Percentiles rank a stretch among this genome's conserved stretches.
phyloP scores from a whole-genome alignment of 1,140 invertebrate species.

The Steinernema khuongi region DNA sequence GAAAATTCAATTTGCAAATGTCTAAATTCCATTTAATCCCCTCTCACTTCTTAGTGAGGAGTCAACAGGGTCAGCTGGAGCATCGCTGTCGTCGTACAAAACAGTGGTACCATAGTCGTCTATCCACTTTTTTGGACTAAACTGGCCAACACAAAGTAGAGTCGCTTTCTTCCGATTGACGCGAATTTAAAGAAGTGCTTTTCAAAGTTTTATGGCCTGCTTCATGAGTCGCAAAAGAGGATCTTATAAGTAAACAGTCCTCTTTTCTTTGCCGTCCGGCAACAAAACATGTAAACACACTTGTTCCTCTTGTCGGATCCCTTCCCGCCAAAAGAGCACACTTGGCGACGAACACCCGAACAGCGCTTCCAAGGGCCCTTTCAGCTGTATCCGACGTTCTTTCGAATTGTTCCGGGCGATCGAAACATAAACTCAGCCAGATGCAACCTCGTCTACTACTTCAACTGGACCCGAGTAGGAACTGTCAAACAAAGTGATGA shows the following conservation, averaged over 20 bases:
- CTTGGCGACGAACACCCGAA: not conserved
- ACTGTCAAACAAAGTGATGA: slow-evolving; percentile 90
- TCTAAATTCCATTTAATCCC: slow-evolving; percentile 2
- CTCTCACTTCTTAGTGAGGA: not conserved
- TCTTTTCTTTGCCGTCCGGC: not conserved
- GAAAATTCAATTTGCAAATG: slow-evolving; percentile 10
- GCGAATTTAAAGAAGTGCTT: slow-evolving; percentile 4
- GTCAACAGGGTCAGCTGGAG: slow-evolving; percentile 11
- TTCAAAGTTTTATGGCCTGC: not conserved
- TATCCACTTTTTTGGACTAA: not conserved
- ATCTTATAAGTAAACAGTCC: slow-evolving; percentile 2
- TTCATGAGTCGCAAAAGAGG: slow-evolving; percentile 10
- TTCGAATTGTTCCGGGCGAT: slow-evolving; percentile 86
- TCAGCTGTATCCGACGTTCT: slow-evolving; percentile 56
- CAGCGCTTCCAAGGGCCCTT: slow-evolving; percentile 1
- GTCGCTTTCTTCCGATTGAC: not conserved
- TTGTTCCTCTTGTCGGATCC: not conserved
- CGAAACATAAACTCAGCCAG: slow-evolving; percentile 89
- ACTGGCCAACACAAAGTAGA: not conserved
- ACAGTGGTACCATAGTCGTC: not conserved
- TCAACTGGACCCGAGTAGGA: slow-evolving; percentile 94
- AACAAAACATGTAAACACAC: not conserved
- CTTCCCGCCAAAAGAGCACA: not conserved
- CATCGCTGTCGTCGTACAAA: too few relatives aligned
- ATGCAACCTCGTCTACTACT: slow-evolving; percentile 76